These are phyloP conservation scores for Eremobia ochroleuca DNA, from an alignment of 2,888 invertebrate genomes.

Conservation along the genomic window DNA sequence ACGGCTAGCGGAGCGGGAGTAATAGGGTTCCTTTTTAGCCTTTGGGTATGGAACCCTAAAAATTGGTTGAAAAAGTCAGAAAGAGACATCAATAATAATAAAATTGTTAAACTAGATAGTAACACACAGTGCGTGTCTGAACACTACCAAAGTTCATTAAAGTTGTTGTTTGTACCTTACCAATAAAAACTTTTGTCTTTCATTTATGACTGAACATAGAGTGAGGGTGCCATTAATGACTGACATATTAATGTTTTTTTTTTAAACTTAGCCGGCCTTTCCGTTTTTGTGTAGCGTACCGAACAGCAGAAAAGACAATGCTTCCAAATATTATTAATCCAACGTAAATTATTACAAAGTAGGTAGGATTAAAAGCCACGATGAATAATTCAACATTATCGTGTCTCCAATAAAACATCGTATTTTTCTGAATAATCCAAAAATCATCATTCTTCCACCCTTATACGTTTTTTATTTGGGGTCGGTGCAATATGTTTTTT, in stretches of 20 bases:
- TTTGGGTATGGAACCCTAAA: too few species aligned
- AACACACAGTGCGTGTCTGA: background rate
- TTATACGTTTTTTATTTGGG: too few species aligned
- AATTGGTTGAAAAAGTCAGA: too few species aligned
- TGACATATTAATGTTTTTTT: background rate
- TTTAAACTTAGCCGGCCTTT: background rate
- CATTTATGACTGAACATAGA: background rate
- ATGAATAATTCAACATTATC: background rate
- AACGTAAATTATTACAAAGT: background rate
- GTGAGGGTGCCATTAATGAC: conserved; percentile 6
- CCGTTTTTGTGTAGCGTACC: background rate
- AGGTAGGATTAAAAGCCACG: background rate
- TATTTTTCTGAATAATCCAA: background rate
- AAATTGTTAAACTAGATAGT: background rate
- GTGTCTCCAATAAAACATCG: too few species aligned
- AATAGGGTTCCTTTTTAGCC: too few species aligned
- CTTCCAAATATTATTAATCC: too few species aligned
- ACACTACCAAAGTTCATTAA: background rate
- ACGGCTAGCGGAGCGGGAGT: too few species aligned
- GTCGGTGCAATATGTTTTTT: too few species aligned
- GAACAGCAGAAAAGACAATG: background rate
- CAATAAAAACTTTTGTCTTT: background rate
- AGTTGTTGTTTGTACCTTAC: background rate
- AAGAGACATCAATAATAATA: too few species aligned
- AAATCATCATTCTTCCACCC: background rate